phyloP scores from a whole-genome alignment of 2,888 invertebrate species.

The Cataglyphis livida region DNA sequence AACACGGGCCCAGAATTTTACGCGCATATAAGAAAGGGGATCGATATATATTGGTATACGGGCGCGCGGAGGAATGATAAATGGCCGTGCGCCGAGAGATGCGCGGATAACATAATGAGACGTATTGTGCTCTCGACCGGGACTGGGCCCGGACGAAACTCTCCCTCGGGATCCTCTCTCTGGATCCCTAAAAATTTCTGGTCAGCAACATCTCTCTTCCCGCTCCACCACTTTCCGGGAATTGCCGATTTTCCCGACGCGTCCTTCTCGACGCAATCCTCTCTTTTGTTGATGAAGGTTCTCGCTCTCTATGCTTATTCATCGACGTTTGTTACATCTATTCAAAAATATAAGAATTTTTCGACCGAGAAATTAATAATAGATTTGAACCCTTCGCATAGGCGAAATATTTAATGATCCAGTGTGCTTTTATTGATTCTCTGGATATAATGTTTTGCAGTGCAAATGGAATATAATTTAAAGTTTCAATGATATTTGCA shows the following conservation, averaged over 20 bases:
- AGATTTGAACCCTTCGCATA: not conserved
- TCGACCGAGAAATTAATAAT: not conserved
- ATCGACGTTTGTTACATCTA: not conserved
- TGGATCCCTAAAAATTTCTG: slow-evolving; percentile 65
- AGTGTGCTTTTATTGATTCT: not conserved
- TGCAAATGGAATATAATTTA: not conserved
- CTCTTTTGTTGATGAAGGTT: slow-evolving; percentile 12
- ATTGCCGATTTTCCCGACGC: slow-evolving; percentile 52
- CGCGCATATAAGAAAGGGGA: slow-evolving; percentile 65
- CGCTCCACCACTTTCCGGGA: slow-evolving; percentile 61
- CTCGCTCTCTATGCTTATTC: not conserved
- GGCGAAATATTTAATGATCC: not conserved
- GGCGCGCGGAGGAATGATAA: slow-evolving; percentile 80
- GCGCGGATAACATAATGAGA: slow-evolving; percentile 84
- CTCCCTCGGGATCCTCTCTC: slow-evolving; percentile 58
- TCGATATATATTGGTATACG: slow-evolving; percentile 75
- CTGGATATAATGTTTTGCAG: not conserved
- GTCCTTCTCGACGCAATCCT: slow-evolving; percentile 14
- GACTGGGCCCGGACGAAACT: slow-evolving; percentile 64
- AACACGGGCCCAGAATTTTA: slow-evolving; percentile 61
- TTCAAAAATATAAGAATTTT: not conserved
- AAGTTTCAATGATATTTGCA: not conserved
- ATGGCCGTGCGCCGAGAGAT: slow-evolving; percentile 81
- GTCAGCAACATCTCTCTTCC: slow-evolving; percentile 30
- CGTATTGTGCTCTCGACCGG: slow-evolving; percentile 79